Conservation (phyloP, 2,113 vertebrate genomes). For the Nicator chloris region DNA sequence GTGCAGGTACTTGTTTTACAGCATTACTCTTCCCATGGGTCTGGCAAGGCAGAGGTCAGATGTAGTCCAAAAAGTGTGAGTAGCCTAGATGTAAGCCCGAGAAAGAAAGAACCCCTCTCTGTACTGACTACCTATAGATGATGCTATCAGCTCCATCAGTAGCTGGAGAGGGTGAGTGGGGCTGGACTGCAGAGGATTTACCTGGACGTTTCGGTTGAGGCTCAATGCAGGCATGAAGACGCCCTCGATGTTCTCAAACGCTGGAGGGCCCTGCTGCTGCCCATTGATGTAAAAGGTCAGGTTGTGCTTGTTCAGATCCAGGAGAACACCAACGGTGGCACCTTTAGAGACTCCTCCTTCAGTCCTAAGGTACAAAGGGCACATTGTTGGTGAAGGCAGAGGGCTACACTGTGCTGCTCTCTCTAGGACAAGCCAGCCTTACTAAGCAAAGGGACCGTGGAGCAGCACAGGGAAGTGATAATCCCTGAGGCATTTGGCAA, state of each 20-base stretch:
- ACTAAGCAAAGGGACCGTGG: neutral
- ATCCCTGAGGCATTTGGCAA: neutral
- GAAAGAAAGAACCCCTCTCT: neutral
- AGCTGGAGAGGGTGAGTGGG: neutral
- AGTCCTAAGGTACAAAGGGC: constrained; percentile 73
- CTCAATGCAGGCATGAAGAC: constrained; percentile 96
- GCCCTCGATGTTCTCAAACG: constrained; percentile 91
- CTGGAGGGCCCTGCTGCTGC: constrained; percentile 92
- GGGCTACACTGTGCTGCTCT: neutral
- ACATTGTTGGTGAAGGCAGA: neutral
- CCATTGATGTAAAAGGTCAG: constrained; percentile 96
- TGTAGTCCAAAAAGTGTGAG: neutral
- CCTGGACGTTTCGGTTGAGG: constrained; percentile 98
- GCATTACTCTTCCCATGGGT: neutral
- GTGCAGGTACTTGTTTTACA: neutral
- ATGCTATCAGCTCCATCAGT: neutral
- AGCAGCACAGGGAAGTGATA: neutral
- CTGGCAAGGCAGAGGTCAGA: neutral
- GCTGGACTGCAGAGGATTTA: constrained; percentile 27
- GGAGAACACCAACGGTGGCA: constrained; percentile 87
- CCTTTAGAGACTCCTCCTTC: constrained; percentile 95
- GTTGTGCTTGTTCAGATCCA: constrained; percentile 90
- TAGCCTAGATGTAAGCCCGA: neutral
- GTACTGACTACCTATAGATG: neutral
- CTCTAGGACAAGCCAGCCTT: neutral